Evolutionary conservation across 1,140 invertebrate species (phyloP).

Genomic region (Hyphantria cunea): DNA sequence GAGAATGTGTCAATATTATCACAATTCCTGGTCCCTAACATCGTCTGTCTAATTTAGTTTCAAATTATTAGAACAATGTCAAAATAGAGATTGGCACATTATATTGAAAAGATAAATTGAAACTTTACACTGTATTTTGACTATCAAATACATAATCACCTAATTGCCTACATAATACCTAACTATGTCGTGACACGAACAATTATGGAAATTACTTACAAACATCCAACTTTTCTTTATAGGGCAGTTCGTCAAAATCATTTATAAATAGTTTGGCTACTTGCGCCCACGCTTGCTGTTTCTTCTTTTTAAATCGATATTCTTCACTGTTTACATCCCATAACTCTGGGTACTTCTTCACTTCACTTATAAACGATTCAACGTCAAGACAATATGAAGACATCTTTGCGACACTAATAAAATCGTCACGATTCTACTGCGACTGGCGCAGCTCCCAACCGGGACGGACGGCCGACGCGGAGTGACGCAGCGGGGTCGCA

Average conservation of each 20-base stretch:
- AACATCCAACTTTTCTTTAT: constrained; percentile 50
- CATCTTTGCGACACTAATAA: constrained; percentile 12
- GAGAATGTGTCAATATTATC: too few relatives aligned
- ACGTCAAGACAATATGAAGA: constrained; percentile 51
- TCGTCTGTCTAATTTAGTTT: too few relatives aligned
- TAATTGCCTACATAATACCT: too few relatives aligned
- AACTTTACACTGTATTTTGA: too few relatives aligned
- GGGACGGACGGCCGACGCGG: constrained; percentile 35
- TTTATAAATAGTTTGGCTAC: constrained; percentile 53
- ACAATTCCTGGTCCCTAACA: too few relatives aligned
- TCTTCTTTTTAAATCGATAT: constrained; percentile 44
- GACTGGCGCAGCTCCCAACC: constrained; percentile 30
- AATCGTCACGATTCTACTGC: constrained; percentile 31
- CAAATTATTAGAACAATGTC: too few relatives aligned
- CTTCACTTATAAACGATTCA: constrained; percentile 59
- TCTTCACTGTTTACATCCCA: constrained; percentile 58
- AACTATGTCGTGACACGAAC: not conserved
- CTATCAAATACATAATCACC: too few relatives aligned
- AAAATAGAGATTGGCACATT: too few relatives aligned
- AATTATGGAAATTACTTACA: constrained; percentile 52
- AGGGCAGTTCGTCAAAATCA: constrained; percentile 52
- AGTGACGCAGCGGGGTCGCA: constrained; percentile 44
- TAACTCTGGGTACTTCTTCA: constrained; percentile 57
- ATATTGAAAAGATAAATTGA: too few relatives aligned
- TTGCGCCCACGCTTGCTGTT: constrained; percentile 52